Conservation (phyloP, 2,888 invertebrate species). For the Aplocera efformata region DNA sequence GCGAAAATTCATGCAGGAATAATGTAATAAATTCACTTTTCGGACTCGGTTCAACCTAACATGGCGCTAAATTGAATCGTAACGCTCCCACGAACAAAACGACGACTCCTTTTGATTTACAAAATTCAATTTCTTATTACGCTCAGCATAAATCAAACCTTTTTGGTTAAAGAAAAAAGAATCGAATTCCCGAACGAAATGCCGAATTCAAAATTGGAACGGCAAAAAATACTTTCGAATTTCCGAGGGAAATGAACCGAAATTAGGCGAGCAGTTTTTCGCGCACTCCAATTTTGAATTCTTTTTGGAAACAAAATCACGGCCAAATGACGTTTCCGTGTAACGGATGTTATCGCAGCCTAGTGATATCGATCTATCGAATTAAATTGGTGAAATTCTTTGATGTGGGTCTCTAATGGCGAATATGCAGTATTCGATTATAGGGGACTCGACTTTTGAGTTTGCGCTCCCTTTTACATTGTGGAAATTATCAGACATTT, state of each 20-base stretch:
- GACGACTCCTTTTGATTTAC: constrained; percentile 52
- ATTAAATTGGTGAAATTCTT: constrained; percentile 64
- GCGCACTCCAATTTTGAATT: constrained; percentile 33
- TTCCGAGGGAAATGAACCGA: neutral
- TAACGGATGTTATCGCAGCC: constrained; percentile 15
- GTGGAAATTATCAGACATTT: no score
- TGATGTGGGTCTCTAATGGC: constrained; percentile 63
- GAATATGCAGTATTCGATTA: constrained; percentile 62
- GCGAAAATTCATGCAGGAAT: constrained; percentile 52
- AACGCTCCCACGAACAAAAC: constrained; percentile 45
- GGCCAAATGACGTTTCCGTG: constrained; percentile 21
- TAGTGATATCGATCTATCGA: constrained; percentile 42
- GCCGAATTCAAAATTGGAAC: constrained; percentile 10
- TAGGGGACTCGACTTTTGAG: constrained; percentile 68
- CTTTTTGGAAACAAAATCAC: constrained; percentile 27
- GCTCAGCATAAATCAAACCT: constrained; percentile 46
- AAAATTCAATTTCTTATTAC: constrained; percentile 60
- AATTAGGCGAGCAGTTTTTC: neutral
- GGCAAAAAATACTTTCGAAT: constrained; percentile 15
- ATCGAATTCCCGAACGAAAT: constrained; percentile 14
- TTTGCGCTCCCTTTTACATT: constrained; percentile 60
- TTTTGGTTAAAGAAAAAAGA: constrained; percentile 20
- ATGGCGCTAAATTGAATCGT: constrained; percentile 66
- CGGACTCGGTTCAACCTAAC: constrained; percentile 38
- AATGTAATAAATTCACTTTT: constrained; percentile 65